Evolutionary conservation across 2,113 vertebrate genomes (phyloP).

Genomic region (Haemorhous mexicanus): DNA sequence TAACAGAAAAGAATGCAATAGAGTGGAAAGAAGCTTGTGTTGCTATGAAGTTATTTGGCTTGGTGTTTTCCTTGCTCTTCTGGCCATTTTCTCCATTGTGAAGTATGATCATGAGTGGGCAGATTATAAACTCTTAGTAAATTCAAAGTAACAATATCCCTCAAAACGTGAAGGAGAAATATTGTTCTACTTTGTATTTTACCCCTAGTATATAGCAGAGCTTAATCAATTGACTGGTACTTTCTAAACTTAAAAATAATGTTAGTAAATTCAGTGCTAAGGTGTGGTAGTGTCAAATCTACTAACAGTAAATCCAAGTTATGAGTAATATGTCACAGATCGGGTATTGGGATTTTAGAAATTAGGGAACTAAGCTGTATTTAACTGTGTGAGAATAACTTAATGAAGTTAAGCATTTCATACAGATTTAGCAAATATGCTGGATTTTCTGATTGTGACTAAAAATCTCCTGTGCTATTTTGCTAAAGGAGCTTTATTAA

Average conservation of each 20-base stretch:
- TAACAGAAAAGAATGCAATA: neutral
- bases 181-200: neutral
- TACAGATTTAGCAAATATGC: neutral
- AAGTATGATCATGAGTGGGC: rapidly evolving
- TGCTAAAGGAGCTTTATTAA: slow-evolving; percentile 43
- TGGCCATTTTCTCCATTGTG: neutral
- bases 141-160: neutral
- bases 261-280: neutral
- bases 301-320: neutral
- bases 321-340: neutral
- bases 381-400: slow-evolving; percentile 10
- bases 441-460: slow-evolving; percentile 2
- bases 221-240: neutral
- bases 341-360: neutral
- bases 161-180: neutral
- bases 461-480: neutral
- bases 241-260: neutral
- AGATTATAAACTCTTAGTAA: neutral
- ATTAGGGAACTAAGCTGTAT: slow-evolving; percentile 10
- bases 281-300: neutral
- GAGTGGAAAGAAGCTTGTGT: neutral
- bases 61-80: neutral
- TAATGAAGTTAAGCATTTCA: slow-evolving; percentile 13
- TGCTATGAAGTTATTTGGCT: neutral
- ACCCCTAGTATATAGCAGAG: neutral